These are phyloP conservation scores for Andrena dorsata DNA, from an alignment of 2,888 invertebrate genomes.

Conservation along the genomic window DNA sequence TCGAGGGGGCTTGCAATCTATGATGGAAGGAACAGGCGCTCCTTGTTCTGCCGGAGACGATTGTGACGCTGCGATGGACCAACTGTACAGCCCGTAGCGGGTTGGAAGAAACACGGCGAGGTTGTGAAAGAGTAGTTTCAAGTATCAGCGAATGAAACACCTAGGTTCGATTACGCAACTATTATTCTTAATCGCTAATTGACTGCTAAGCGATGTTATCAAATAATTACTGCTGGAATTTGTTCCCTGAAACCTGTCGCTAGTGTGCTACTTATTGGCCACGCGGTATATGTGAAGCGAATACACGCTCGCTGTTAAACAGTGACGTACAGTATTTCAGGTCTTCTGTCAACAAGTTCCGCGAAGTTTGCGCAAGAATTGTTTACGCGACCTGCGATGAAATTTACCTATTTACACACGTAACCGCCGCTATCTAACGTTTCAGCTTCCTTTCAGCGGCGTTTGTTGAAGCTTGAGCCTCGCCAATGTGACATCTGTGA, in stretches of 20 bases:
- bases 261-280: neutral
- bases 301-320: neutral
- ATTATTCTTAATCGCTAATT: neutral
- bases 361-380: slow-evolving; percentile 4
- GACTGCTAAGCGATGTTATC: neutral
- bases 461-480: neutral
- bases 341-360: neutral
- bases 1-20: slow-evolving; percentile 42
- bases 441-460: slow-evolving; percentile 8
- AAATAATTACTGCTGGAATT: neutral
- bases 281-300: neutral
- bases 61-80: slow-evolving; percentile 6
- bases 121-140: neutral
- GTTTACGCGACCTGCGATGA: neutral
- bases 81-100: neutral
- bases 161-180: neutral
- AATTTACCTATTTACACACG: neutral
- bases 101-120: neutral
- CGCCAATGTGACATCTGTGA: slow-evolving; percentile 28
- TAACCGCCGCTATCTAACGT: neutral
- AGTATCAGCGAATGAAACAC: neutral
- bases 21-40: slow-evolving; percentile 39
- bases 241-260: neutral
- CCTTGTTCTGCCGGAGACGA: slow-evolving; percentile 31
- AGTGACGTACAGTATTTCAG: neutral